Evolutionary conservation across 2,888 invertebrate genomes (phyloP).

Genomic region (Aphodius sticticus): DNA sequence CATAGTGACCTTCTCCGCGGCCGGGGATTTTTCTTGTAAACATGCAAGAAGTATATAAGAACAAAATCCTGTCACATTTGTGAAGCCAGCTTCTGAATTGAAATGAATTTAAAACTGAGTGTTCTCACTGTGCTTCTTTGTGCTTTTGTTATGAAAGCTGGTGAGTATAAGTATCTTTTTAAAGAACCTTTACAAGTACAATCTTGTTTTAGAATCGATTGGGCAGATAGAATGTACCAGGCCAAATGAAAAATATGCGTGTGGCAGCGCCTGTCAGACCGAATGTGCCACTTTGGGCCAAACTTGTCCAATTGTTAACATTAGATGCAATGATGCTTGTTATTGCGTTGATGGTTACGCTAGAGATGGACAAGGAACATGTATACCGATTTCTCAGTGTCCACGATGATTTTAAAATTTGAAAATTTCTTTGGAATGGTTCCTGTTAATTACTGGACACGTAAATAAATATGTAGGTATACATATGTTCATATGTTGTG

Average conservation of each 20-base stretch:
- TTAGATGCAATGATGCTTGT: conserved; percentile 39
- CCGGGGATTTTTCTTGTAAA: not conserved
- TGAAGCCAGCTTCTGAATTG: not conserved
- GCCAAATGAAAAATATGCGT: conserved; percentile 38
- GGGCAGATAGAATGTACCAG: conserved; percentile 18
- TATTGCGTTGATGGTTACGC: conserved; percentile 41
- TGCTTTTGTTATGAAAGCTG: not conserved
- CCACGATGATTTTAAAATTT: not conserved
- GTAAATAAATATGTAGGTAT: too few relatives aligned
- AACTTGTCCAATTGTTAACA: conserved; percentile 38
- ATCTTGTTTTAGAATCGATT: conserved; percentile 10
- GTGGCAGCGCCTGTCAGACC: conserved; percentile 41
- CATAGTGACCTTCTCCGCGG: too few relatives aligned
- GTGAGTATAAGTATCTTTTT: not conserved
- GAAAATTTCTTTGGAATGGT: too few relatives aligned
- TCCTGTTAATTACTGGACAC: too few relatives aligned
- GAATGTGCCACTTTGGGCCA: conserved; percentile 37
- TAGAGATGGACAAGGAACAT: conserved; percentile 26
- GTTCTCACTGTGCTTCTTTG: not conserved
- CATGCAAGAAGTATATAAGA: not conserved
- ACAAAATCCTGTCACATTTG: not conserved
- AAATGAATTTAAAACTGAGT: not conserved
- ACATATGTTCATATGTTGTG: too few relatives aligned
- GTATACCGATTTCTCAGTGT: conserved; percentile 35
- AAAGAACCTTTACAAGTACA: not conserved